Percentiles rank a stretch among this genome's conserved stretches.
Evolutionary conservation across 2,888 invertebrate species (phyloP).

Genomic region (Zaprionus obscuricornis): DNA sequence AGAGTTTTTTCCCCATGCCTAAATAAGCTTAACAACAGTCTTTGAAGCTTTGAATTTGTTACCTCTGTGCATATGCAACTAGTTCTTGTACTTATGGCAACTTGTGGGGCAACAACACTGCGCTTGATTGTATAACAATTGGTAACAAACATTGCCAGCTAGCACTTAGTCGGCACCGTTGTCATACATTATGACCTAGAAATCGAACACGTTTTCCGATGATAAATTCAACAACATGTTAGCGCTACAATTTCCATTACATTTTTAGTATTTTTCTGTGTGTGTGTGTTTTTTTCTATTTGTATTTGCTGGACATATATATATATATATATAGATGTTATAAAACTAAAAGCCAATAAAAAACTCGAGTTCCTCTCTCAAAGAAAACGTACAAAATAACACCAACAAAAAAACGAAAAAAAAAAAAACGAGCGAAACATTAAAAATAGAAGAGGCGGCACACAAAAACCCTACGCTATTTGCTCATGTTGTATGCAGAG

Average conservation of each 20-base stretch:
- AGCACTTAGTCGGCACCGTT: neutral
- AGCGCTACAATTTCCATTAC: conserved; percentile 64
- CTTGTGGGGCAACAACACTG: neutral
- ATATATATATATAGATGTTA: conserved; percentile 21
- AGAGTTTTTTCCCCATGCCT: too few species aligned
- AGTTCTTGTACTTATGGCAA: neutral
- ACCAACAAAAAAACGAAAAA: too few species aligned
- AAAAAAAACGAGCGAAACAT: too few species aligned
- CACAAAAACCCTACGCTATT: conserved; percentile 17
- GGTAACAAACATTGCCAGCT: too few species aligned
- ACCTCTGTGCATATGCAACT: neutral
- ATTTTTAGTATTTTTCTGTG: conserved; percentile 42
- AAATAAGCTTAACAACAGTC: too few species aligned
- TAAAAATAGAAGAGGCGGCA: conserved; percentile 12
- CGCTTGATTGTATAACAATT: conserved; percentile 1
- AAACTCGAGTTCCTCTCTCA: conserved; percentile 22
- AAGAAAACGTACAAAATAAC: too few species aligned
- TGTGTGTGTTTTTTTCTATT: neutral
- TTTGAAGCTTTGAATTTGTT: too few species aligned
- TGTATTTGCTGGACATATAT: conserved; percentile 32
- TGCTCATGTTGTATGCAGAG: conserved; percentile 21
- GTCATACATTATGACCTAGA: conserved; percentile 43
- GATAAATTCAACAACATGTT: conserved; percentile 44
- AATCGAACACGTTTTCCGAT: conserved; percentile 45
- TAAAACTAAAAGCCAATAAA: conserved; percentile 49